Conservation (phyloP, 2,888 invertebrate genomes). For the Eupithecia subumbrata region DNA sequence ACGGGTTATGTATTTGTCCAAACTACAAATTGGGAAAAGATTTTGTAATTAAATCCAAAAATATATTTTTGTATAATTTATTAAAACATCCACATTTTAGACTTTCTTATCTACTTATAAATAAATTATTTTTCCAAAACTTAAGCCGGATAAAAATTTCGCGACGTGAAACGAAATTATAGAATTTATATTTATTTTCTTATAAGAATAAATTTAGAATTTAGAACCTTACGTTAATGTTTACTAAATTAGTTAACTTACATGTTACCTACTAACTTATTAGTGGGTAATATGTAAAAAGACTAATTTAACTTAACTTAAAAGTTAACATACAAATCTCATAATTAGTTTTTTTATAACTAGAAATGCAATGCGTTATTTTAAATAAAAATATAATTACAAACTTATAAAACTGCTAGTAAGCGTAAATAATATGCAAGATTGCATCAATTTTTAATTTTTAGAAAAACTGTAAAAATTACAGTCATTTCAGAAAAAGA, state of each 20-base stretch:
- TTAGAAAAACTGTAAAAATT: conserved; percentile 6
- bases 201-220: conserved; percentile 21
- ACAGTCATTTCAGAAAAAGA: background rate
- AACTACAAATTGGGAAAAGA: background rate
- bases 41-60: conserved; percentile 21
- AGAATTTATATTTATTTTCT: conserved; percentile 30
- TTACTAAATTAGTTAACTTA: conserved; percentile 1
- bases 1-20: too few relatives aligned
- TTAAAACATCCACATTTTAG: conserved; percentile 53
- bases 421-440: conserved; percentile 37
- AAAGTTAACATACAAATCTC: conserved; percentile 27
- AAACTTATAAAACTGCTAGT: conserved; percentile 39
- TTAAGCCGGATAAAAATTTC: conserved; percentile 40
- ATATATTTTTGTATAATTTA: conserved; percentile 56
- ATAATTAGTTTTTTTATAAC: conserved; percentile 31
- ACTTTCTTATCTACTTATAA: conserved; percentile 49
- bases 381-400: conserved; percentile 22
- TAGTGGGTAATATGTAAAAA: background rate
- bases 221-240: conserved; percentile 10
- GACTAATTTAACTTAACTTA: conserved; percentile 10
- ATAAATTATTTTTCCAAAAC: conserved; percentile 48
- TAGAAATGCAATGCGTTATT: conserved; percentile 34
- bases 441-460: conserved; percentile 13
- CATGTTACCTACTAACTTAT: conserved; percentile 1
- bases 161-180: conserved; percentile 36